Percentiles rank a stretch among this genome's conserved stretches.
These are phyloP conservation scores for Gerris lacustris DNA, from an alignment of 2,888 invertebrate genomes.

Conservation along the genomic window DNA sequence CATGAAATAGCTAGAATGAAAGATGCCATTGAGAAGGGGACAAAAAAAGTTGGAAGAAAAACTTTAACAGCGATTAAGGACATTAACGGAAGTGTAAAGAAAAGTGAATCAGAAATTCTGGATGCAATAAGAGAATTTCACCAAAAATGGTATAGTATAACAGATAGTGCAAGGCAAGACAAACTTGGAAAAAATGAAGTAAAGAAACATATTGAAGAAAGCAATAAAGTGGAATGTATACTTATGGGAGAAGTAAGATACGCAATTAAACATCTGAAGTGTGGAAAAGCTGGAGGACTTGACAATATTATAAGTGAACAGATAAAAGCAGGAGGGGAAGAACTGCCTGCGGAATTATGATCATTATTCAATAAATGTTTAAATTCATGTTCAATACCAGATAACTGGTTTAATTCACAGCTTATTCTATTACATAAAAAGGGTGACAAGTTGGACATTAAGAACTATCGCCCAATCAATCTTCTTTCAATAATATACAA, in stretches of 20 bases:
- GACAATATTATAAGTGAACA: constrained; percentile 9
- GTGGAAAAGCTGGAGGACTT: constrained; percentile 7
- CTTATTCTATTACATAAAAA: constrained; percentile 11
- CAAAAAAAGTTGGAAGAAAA: too few species aligned
- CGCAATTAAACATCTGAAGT: constrained; percentile 9
- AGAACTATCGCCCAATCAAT: constrained; percentile 12
- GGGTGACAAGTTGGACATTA: constrained; percentile 10
- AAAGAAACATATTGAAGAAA: not conserved
- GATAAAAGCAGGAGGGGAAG: constrained; percentile 9
- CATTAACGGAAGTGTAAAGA: not conserved
- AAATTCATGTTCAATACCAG: not conserved
- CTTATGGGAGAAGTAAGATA: constrained; percentile 4
- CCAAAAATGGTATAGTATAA: not conserved
- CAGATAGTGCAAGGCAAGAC: too few species aligned
- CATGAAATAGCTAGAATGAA: not conserved
- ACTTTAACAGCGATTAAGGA: not conserved
- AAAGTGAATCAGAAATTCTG: not conserved
- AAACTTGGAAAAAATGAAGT: not conserved
- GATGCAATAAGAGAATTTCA: not conserved
- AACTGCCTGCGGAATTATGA: not conserved
- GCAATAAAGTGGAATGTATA: not conserved
- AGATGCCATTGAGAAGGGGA: not conserved
- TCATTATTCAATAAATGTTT: constrained; percentile 5
- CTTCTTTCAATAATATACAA: constrained; percentile 11
- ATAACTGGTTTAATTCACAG: constrained; percentile 1